Base-by-base conservation (phyloP, 92 coral and sea anemone species). In the Phenganax subtilis region DNA sequence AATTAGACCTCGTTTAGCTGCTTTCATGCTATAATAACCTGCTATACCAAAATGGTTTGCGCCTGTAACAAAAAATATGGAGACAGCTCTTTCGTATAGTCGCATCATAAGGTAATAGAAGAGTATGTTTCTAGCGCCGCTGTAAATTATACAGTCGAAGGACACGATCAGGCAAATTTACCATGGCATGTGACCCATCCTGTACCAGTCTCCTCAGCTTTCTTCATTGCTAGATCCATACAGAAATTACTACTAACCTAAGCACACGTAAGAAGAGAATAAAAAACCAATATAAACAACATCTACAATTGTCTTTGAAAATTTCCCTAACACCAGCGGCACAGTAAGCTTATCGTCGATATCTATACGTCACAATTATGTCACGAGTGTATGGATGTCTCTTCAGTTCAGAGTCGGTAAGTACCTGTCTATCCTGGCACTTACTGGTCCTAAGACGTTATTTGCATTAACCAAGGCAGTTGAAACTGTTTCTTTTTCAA, bases 11-110 rank as follows among this genome's bases (percentile, higher is more conserved):
- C 86, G 89, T 55, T 94, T 89, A 31, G 93, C 87, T 68, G 98
- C 98, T 63, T 82, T 83, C 54, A 94, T 84, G 60, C 97, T 90
- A 62, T 94, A 94, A 91, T 93, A 94, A 57, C 98, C 98, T 57
- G 98, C 98, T 76, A 94, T 94, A 8, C 98, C 98, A 80, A 92
- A 94, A 85, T 94, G 98, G 76, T 94, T 94, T 27, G 98, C 92
- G 12, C 97, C 98, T 94, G 80, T 9, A 73, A 53, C 54, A 10
- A 55, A 53, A 71, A 47, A 31, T 15, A 70, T 70, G 16, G 15
- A 27, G 12, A 69, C 6, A 6, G 65, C 65, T 59, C 1, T 59
- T 14, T 59, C 25, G n/a, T 14, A 6, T 6, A 20, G 25, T 59
- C n/a, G 25, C 65, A 59, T 59, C 65, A 59, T 59, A 59, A 59